Base-by-base conservation (phyloP, 2,888 invertebrate genomes). In the Mesorhabditis belari region DNA sequence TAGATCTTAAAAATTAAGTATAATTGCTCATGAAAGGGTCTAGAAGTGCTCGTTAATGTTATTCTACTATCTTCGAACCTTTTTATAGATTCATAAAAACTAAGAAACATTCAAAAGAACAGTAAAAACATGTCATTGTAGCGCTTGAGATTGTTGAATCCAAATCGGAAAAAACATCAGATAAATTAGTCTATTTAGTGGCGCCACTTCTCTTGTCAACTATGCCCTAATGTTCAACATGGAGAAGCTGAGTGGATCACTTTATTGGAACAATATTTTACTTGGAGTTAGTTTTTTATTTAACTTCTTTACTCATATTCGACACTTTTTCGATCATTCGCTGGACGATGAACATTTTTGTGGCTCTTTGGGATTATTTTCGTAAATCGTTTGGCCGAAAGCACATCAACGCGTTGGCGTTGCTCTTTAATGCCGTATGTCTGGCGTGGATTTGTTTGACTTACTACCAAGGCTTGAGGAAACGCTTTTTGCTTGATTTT, bases 221-320 rank as follows among this genome's bases (percentile, higher is more conserved):
- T 77, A 77, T 52, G 67, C 69, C 12, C 59, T 75, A 19, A 57
- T 76, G 9, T 75, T 76, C 63, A 75, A 75, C 57, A 74, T 75
- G 74, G 75, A 77, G 49, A 66, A 71, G 27, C 58, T 75, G 9
- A 62, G 65, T 5, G 74, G 74, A 2, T 68, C 69, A 2, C 65
- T 75, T 19, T 75, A 71, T 52, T 60, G 69, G 60, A 76, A 74
- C 51, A 65, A n/a, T n/a, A n/a, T n/a, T n/a, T n/a, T n/a, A n/a
- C n/a, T n/a, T n/a, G n/a, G n/a, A n/a, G n/a, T n/a, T n/a, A n/a
- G n/a, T 17, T 26, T 21, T 9, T 56, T 12, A 1, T 35, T 6
- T 1, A n/a, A n/a, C n/a, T n/a, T n/a, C n/a, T n/a, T n/a, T n/a
- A n/a, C n/a, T n/a, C n/a, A n/a, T n/a, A n/a, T n/a, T n/a, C n/a